Percentiles rank a stretch among this genome's conserved stretches.
These are phyloP conservation scores for Phrixothrix hirtus DNA, from an alignment of 2,888 invertebrate species.

Conservation along the genomic window DNA sequence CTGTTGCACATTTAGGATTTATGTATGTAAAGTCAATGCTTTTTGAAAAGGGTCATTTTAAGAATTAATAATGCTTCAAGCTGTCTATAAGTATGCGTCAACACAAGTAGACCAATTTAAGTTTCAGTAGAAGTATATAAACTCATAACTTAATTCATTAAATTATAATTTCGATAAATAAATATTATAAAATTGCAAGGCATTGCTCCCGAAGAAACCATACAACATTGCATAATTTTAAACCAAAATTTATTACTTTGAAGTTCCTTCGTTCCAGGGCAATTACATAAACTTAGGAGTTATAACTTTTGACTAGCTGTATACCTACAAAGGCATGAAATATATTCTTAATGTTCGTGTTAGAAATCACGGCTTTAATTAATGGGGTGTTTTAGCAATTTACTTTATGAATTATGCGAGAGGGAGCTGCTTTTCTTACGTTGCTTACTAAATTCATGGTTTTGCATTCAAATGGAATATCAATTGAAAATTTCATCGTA, in stretches of 20 bases:
- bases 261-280: constrained; percentile 30
- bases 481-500: not conserved
- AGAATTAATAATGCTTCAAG: too few relatives aligned
- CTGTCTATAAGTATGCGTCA: not conserved
- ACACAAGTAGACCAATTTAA: not conserved
- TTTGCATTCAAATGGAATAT: not conserved
- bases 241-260: constrained; percentile 29
- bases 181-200: not conserved
- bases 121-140: too few relatives aligned
- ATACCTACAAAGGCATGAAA: constrained; percentile 40
- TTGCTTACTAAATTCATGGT: constrained; percentile 13
- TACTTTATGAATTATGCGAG: constrained; percentile 50
- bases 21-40: too few relatives aligned
- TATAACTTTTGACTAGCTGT: constrained; percentile 35
- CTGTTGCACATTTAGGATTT: too few relatives aligned
- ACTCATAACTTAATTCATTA: too few relatives aligned
- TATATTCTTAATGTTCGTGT: constrained; percentile 44
- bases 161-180: not conserved
- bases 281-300: constrained; percentile 32
- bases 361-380: constrained; percentile 51
- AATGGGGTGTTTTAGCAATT: constrained; percentile 53
- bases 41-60: too few relatives aligned
- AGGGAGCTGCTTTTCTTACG: constrained; percentile 40
- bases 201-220: constrained; percentile 17
- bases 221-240: constrained; percentile 24